Evolutionary conservation across 2,888 invertebrate species (phyloP), one percentile per base, ranked within the genome.

Genomic region (Liopterus haemorrhoidalis): DNA sequence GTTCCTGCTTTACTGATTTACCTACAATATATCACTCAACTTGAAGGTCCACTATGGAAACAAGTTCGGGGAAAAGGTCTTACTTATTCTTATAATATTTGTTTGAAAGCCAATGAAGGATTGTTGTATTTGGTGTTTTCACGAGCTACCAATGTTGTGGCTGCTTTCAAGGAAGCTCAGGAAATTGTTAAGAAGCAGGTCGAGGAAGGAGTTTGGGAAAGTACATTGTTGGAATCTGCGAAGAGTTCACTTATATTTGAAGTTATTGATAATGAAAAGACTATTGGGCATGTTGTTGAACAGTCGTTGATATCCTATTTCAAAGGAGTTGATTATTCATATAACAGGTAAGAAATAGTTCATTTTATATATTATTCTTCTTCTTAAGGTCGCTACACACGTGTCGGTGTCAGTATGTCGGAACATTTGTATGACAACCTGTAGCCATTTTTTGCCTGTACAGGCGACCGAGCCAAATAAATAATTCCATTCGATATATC

Each of bases 21-120:
- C 52, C 71, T 90, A 52, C 87, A 91, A 69, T 94, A 92, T 70
- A 78, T 93, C 56, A 84, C 81, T 5, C 91, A 91, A 67, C 72
- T 84, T 0, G 91, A 92, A 74, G 91, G 92, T 38, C 90, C 91
- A 18, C 80, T 92, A 80, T 92, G 89, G 88, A 78, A 81, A 39
- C 78, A 84, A 64, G 85, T 94, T 52, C 76, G 94, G 54, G 93
- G 93, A 25, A 79, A 82, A 59, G 93, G 93, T 1, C 75, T 88
- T 40, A 80, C 92, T 0, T 94, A 94, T 68, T 75, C 81, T 40
- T 91, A 85, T 69, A 74, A 74, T 55, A 76, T 86, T 57, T 69
- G 71, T 41, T 64, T 79, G 18, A 71, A 76, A 51, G 75, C 74
- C 3, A 74, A 80, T 61, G 82, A 85, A 67, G 86, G 84, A 2